Evolutionary conservation across 1,140 invertebrate genomes (phyloP), one percentile per base, ranked within the genome.

Genomic region (Colletes latitarsis): DNA sequence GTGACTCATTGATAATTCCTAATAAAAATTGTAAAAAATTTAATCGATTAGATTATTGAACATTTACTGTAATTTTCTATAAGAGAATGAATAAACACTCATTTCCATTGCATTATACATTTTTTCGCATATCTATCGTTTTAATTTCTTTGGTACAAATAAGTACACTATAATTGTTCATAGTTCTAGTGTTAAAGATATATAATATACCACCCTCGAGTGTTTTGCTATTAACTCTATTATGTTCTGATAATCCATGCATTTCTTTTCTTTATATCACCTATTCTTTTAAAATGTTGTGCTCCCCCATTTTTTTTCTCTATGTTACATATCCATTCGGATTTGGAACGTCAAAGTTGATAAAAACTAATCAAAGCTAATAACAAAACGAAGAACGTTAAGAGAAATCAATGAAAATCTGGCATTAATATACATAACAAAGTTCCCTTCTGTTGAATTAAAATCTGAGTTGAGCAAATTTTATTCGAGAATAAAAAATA

Each of bases 241-340:
- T 90, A 86, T 90, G 90, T 91, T 91, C 89, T 88, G 64, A 86
- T 77, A n/a, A 88, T 82, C 85, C 87, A 90, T 91, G 89, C 90
- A 91, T 90, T 91, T 82, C 77, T 87, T 8, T 0, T 9, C 10
- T 49, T 43, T 9, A 9, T 43, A 6, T 43, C 43, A 43, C 43
- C 5, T 43, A 43, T 43, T 43, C 43, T 5, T 43, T 43, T 43
- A 6, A 43, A 6, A 4, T 12, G 10, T 12, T 12, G 49, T 71
- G 60, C 62, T 60, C 68, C 63, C 67, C n/a, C 64, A 69, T 49
- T 81, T 84, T 71, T 46, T 82, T 82, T 62, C 81, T 67, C 82
- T 71, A 67, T 52, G 70, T 77, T 72, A 77, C 73, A 60, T 63
- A 57, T 49, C 41, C 58, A 80, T 84, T 55, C 72, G 72, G 15